Evolutionary conservation across 1,140 invertebrate species (phyloP).

Genomic region (Saxidomus purpurata): DNA sequence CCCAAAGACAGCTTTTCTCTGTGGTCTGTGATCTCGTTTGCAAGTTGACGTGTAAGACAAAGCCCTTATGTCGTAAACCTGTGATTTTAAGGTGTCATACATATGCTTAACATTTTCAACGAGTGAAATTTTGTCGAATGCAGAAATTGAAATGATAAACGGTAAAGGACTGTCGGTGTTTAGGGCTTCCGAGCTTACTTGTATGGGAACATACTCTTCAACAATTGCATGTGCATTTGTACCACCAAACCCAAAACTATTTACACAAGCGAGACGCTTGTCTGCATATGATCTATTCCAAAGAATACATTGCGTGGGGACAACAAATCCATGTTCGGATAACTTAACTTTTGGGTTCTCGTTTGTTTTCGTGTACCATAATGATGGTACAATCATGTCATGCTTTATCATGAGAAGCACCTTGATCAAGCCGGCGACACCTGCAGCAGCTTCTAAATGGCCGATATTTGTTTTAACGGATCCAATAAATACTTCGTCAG

Average conservation of each 20-base stretch:
- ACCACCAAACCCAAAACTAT: constrained; percentile 83
- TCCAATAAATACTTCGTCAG: too few relatives aligned
- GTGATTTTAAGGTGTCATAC: neutral
- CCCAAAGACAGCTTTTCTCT: constrained; percentile 52
- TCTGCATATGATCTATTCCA: constrained; percentile 83
- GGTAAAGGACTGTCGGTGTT: constrained; percentile 38
- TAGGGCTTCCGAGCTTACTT: neutral
- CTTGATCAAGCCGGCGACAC: too few relatives aligned
- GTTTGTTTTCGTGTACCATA: constrained; percentile 82
- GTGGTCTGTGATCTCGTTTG: too few relatives aligned
- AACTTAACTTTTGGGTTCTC: constrained; percentile 73
- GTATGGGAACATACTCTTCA: constrained; percentile 32
- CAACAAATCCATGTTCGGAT: too few relatives aligned
- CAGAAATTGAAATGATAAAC: too few relatives aligned
- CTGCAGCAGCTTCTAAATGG: too few relatives aligned
- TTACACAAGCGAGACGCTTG: constrained; percentile 71
- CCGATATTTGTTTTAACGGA: too few relatives aligned
- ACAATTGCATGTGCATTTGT: constrained; percentile 78
- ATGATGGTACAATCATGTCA: constrained; percentile 76
- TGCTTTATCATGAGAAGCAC: too few relatives aligned
- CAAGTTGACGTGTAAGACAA: constrained; percentile 72
- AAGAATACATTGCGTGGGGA: neutral
- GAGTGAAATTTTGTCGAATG: constrained; percentile 26
- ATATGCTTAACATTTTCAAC: constrained; percentile 10
- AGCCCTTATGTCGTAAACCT: neutral